Base-by-base conservation (phyloP, 2,113 vertebrate species). In the Sorex fumeus region DNA sequence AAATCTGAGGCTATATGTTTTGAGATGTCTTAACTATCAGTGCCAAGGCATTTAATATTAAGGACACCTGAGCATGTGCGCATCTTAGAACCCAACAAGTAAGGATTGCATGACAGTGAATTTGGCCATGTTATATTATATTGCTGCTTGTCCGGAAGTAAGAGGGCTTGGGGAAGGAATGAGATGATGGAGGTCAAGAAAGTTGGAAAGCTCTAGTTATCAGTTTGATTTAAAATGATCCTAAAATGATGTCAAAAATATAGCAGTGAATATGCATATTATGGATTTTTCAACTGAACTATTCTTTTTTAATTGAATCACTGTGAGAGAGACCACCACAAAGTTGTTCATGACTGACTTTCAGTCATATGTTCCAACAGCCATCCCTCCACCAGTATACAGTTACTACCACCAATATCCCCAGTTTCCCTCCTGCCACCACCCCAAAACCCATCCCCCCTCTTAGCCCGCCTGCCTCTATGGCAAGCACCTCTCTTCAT, bases 11-110 rank as follows among this genome's bases (percentile, higher is more conserved):
- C 90, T 91, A 16, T 86, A 45, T 94, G 83, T 92, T 93, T 90
- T 96, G 74, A 88, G 84, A 94, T 95, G 66, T 94, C 82, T 93
- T 94, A 94, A 75, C 57, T 93, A 64, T 93, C 90, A 93, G 12
- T 91, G 67, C 45, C 90, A 93, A 95, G 93, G 57, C 93, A 90
- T 86, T 95, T 95, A 95, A 71, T 94, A 76, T 94, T 95, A 94
- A 78, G 11, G 74, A 94, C 53, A 88, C 32, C 92, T 94, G 53
- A 91, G 53, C 81, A 11, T 93, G 7, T 95, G 86, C 93, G 81
- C 4, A 4, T 95, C 82, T 77, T 92, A 87, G 40, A 32, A 47
- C 28, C 40, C 77, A 47, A 9, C 12, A 71, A 91, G 30, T 80
- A 66, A 93, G 84, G 86, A 90, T 7, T 60, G 74, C 50, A 57